Percentiles rank a stretch among this genome's conserved stretches.
phyloP scores from a whole-genome alignment of 1,140 invertebrate genomes.

The Diorhabda carinulata region DNA sequence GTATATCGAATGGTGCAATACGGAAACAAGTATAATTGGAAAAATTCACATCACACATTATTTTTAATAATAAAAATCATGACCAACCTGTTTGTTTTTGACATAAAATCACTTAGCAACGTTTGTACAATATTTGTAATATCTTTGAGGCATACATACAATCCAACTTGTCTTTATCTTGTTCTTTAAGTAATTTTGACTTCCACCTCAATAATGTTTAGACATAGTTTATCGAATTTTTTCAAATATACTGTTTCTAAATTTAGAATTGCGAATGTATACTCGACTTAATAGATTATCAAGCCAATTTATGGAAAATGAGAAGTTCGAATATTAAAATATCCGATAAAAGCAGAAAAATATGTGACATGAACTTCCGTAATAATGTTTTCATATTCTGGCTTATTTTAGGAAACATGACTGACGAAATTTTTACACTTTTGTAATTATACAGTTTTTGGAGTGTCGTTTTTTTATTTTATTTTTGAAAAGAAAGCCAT shows the following conservation, averaged over 20 bases:
- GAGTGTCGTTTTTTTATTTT: constrained; percentile 40
- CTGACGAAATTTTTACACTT: constrained; percentile 43
- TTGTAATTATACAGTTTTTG: constrained; percentile 42
- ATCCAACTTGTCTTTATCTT: background rate
- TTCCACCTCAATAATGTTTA: background rate
- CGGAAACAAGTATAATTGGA: background rate
- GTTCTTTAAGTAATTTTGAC: background rate
- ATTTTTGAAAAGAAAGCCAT: constrained; percentile 33
- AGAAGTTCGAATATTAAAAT: too few relatives aligned
- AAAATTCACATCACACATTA: background rate
- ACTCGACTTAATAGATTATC: constrained; percentile 7
- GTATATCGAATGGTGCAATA: constrained; percentile 9
- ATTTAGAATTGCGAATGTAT: constrained; percentile 9
- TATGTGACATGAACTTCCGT: too few relatives aligned
- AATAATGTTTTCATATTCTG: background rate
- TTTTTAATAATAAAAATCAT: background rate
- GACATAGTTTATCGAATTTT: background rate
- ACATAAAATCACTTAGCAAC: background rate
- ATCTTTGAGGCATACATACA: background rate
- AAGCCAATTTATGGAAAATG: background rate
- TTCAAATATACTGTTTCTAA: constrained; percentile 4
- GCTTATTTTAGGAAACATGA: constrained; percentile 27
- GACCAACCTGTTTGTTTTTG: background rate
- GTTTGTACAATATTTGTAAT: background rate
- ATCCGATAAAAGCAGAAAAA: too few relatives aligned